Conservation (phyloP, 2,113 vertebrate species). For the Psophia crepitans region DNA sequence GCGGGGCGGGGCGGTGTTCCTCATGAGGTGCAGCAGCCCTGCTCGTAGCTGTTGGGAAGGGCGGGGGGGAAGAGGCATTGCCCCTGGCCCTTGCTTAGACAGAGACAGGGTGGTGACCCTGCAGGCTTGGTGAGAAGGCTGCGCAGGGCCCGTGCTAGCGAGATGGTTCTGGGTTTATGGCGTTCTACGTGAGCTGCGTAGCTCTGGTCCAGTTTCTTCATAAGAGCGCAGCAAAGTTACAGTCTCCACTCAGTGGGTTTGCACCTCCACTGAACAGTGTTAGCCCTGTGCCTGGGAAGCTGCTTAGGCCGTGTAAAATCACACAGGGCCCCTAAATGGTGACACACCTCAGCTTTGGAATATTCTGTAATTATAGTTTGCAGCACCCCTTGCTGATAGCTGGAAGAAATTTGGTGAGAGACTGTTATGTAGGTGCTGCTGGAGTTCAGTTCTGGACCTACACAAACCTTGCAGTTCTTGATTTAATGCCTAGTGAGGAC, state of each 20-base stretch:
- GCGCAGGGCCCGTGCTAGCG: rapidly evolving
- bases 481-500: background rate
- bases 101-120: background rate
- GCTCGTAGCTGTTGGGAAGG: background rate
- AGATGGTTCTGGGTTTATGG: background rate
- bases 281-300: background rate
- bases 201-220: background rate
- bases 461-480: background rate
- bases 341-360: background rate
- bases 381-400: background rate
- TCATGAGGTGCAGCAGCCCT: no score
- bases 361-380: background rate
- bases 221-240: background rate
- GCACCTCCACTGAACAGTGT: no score
- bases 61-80: no score
- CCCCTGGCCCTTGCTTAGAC: background rate
- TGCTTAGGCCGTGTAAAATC: background rate
- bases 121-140: no score
- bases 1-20: background rate
- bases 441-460: background rate
- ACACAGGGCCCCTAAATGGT: background rate
- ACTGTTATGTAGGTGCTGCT: background rate
- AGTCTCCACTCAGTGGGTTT: rapidly evolving
- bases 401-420: background rate
- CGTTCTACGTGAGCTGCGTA: rapidly evolving